phyloP scores from a whole-genome alignment of 37 sponge, comb jelly and placozoan genomes.

The Diacarnus erythraeanus region DNA sequence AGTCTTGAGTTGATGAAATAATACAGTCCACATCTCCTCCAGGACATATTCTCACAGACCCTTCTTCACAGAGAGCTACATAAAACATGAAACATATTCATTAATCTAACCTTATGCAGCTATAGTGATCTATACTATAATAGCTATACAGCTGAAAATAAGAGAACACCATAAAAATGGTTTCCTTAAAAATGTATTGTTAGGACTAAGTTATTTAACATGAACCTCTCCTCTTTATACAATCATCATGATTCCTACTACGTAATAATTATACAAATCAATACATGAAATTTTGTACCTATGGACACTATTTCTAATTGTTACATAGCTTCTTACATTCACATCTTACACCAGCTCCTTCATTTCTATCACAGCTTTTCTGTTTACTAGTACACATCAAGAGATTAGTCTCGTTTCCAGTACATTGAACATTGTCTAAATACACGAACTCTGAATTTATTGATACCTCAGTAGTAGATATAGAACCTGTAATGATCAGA shows the following conservation, averaged over 20 bases:
- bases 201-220: too few species aligned
- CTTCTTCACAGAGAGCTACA: slow-evolving; percentile 22
- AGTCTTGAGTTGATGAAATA: not conserved
- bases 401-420: slow-evolving; percentile 46
- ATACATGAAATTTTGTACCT: not conserved
- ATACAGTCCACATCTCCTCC: slow-evolving; percentile 12
- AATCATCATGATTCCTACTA: too few species aligned
- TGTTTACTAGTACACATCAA: slow-evolving; percentile 24
- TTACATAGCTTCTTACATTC: slow-evolving; percentile 17
- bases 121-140: too few species aligned
- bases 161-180: too few species aligned
- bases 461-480: not conserved
- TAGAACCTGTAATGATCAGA: not conserved
- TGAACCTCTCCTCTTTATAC: too few species aligned
- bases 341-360: slow-evolving; percentile 49
- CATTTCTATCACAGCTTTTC: slow-evolving; percentile 10
- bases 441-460: slow-evolving; percentile 12
- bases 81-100: too few species aligned
- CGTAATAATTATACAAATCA: too few species aligned
- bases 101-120: too few species aligned
- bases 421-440: slow-evolving; percentile 46
- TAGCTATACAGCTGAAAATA: too few species aligned
- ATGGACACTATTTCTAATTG: too few species aligned
- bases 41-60: slow-evolving; percentile 5
- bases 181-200: too few species aligned